These are phyloP conservation scores for Bagarius yarrelli DNA, from an alignment of 2,113 vertebrate species.

Conservation along the genomic window DNA sequence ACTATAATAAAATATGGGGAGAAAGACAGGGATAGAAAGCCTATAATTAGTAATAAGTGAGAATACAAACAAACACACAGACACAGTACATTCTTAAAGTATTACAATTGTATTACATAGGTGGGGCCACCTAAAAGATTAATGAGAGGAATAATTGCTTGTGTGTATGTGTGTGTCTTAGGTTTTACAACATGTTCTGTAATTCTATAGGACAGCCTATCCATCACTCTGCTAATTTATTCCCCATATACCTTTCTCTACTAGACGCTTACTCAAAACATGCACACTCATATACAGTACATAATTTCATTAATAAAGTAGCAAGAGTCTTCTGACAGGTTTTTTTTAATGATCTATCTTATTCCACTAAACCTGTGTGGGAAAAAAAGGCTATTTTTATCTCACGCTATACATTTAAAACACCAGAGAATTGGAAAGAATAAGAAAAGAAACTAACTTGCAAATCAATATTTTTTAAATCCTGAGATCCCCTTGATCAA, in stretches of 20 bases:
- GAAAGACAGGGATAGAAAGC: no score
- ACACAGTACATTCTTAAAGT: background rate
- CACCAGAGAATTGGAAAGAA: conserved; percentile 4
- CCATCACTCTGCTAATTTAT: conserved; percentile 50
- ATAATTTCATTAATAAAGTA: background rate
- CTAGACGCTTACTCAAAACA: background rate
- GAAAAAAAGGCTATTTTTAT: conserved; percentile 31
- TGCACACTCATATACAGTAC: background rate
- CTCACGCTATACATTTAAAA: conserved; percentile 20
- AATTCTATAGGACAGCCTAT: conserved; percentile 55
- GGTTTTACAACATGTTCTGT: background rate
- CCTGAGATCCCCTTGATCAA: conserved; percentile 6
- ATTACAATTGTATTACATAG: background rate
- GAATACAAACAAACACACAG: no score
- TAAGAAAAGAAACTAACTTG: background rate
- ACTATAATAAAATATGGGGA: no score
- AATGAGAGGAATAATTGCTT: background rate
- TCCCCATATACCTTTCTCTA: conserved; percentile 36
- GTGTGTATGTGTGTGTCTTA: conserved; percentile 9
- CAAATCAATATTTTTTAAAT: conserved; percentile 3
- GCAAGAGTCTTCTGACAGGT: conserved; percentile 16
- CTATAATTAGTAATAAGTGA: no score
- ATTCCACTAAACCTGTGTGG: conserved; percentile 14
- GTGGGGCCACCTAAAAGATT: background rate
- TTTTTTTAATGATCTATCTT: conserved; percentile 20